Conservation (phyloP, 2,888 invertebrate species). For the Argyresthia albistria region DNA sequence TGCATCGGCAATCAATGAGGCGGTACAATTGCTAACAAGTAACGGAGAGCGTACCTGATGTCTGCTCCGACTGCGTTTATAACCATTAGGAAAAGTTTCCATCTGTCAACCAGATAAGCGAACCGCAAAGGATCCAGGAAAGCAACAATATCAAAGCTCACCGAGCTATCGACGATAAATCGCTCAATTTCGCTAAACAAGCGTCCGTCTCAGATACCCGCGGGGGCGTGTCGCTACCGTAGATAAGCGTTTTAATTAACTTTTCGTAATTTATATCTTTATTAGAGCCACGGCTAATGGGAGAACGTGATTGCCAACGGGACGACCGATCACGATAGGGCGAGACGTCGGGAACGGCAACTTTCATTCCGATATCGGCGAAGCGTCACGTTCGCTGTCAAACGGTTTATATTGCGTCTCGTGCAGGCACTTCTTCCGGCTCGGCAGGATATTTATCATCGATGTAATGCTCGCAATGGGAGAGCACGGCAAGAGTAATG, state of each 20-base stretch:
- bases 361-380: constrained; percentile 30
- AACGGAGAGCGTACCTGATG: no score
- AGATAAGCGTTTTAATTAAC: constrained; percentile 55
- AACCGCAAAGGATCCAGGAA: not conserved
- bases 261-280: constrained; percentile 67
- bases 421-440: constrained; percentile 20
- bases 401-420: constrained; percentile 18
- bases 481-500: constrained; percentile 5
- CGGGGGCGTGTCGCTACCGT: constrained; percentile 27
- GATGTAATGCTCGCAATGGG: constrained; percentile 19
- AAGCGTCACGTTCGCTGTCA: constrained; percentile 31
- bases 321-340: constrained; percentile 41
- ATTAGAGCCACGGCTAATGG: constrained; percentile 52
- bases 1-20: constrained; percentile 16
- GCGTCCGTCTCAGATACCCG: constrained; percentile 14
- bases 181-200: constrained; percentile 47
- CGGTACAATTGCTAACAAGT: no score
- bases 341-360: constrained; percentile 16
- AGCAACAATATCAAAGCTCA: not conserved
- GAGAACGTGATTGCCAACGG: constrained; percentile 47
- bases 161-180: constrained; percentile 39
- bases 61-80: no score
- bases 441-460: constrained; percentile 24
- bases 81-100: no score
- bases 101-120: not conserved